Conservation (phyloP, 1,140 invertebrate genomes). For the Saccostrea echinata region DNA sequence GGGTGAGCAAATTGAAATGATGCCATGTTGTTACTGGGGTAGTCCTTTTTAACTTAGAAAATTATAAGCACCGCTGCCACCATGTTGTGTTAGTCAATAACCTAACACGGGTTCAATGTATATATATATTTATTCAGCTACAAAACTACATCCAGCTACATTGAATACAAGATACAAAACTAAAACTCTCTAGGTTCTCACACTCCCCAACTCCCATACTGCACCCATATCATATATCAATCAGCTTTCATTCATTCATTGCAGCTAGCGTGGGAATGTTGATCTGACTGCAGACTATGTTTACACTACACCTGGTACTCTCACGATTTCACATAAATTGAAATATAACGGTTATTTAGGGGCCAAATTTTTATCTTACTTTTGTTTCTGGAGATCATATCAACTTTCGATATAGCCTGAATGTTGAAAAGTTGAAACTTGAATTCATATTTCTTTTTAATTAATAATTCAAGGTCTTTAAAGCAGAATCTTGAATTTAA, state of each 20-base stretch:
- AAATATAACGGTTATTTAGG: too few relatives aligned
- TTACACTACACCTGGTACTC: neutral
- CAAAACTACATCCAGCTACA: neutral
- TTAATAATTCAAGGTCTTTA: too few relatives aligned
- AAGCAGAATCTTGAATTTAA: too few relatives aligned
- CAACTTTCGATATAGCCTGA: too few relatives aligned
- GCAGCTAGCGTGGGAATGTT: neutral
- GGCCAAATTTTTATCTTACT: too few relatives aligned
- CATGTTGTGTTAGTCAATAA: neutral
- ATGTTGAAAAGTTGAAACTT: too few relatives aligned
- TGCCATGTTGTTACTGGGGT: slow-evolving; percentile 36
- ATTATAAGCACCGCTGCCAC: neutral
- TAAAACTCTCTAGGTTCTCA: neutral
- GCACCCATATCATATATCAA: neutral
- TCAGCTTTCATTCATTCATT: neutral
- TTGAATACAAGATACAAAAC: neutral
- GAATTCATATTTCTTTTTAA: too few relatives aligned
- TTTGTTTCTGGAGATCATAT: too few relatives aligned
- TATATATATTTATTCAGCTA: neutral
- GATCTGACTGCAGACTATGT: neutral
- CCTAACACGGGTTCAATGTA: neutral
- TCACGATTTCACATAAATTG: too few relatives aligned
- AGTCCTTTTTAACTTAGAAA: neutral
- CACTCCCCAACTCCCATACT: neutral
- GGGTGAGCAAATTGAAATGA: slow-evolving; percentile 38